phyloP scores from a whole-genome alignment of 92 coral and sea anemone genomes.

The Phymanthus crucifer region DNA sequence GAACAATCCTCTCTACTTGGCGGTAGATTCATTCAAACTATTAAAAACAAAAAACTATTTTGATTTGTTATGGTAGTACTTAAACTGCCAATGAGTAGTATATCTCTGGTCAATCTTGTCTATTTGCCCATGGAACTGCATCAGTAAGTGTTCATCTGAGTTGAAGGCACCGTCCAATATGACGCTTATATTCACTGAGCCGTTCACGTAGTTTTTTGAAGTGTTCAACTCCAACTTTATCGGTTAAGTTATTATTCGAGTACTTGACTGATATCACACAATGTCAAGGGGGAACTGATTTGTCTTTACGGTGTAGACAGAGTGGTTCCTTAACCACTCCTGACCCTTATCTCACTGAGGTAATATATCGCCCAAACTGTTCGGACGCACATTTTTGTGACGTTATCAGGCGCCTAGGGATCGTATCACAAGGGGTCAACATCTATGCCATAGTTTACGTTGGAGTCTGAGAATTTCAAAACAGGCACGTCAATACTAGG shows the following conservation, averaged over 20 bases:
- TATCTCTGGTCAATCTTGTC: not conserved
- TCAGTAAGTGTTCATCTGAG: no score
- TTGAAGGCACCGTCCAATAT: no score
- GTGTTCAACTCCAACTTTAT: conserved; percentile 6
- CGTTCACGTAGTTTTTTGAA: not conserved
- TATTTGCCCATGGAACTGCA: not conserved
- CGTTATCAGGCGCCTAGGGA: not conserved
- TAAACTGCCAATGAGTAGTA: no score
- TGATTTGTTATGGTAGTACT: no score
- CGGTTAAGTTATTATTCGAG: not conserved
- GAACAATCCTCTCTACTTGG: no score
- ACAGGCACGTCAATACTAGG: conserved; percentile 1
- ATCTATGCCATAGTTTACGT: not conserved
- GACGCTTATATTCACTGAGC: no score
- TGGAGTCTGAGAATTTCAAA: conserved; percentile 1
- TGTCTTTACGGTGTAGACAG: conserved; percentile 27
- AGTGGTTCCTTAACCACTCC: conserved; percentile 1
- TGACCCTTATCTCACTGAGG: conserved; percentile 3
- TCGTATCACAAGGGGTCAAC: not conserved
- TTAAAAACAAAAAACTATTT: no score
- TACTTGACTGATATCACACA: conserved; percentile 6
- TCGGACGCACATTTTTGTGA: not conserved
- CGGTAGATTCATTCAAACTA: no score
- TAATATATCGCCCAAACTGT: conserved; percentile 3
- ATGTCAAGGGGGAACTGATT: conserved; percentile 23